phyloP scores from a whole-genome alignment of 2,113 vertebrate genomes.

The Nothocercus julius region DNA sequence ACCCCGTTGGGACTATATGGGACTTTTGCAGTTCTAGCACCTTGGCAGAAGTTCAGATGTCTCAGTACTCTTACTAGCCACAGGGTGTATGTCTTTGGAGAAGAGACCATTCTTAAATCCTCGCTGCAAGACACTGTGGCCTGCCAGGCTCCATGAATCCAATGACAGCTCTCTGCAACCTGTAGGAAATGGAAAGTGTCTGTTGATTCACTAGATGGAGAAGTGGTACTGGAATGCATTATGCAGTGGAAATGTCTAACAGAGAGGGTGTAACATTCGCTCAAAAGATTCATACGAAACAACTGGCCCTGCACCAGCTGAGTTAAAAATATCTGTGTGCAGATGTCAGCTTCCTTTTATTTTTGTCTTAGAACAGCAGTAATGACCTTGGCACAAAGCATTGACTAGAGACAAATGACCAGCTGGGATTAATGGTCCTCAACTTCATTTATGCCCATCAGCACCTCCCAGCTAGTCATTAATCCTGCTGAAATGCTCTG shows the following conservation, averaged over 20 bases:
- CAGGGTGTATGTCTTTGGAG: neutral
- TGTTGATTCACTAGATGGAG: neutral
- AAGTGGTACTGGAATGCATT: neutral
- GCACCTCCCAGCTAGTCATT: constrained; percentile 51
- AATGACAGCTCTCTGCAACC: neutral
- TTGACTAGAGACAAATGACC: constrained; percentile 64
- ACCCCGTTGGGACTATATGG: rapidly evolving
- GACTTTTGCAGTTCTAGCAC: neutral
- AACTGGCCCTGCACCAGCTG: neutral
- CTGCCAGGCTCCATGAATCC: neutral
- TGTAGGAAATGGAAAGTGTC: neutral
- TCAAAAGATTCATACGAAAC: neutral
- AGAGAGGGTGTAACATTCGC: neutral
- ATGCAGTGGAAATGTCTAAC: neutral
- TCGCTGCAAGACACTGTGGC: rapidly evolving
- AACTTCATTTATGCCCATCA: constrained; percentile 64
- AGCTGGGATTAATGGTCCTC: constrained; percentile 69
- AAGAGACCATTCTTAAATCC: neutral
- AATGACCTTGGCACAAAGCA: constrained; percentile 55
- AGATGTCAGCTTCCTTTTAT: neutral
- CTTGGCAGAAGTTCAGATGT: neutral
- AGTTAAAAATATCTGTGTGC: constrained; percentile 35
- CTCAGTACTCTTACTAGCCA: neutral
- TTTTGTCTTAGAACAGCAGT: constrained; percentile 2
- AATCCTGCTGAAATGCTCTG: constrained; percentile 50